phyloP scores from a whole-genome alignment of 2,113 vertebrate genomes.

The Chaetura pelagica region DNA sequence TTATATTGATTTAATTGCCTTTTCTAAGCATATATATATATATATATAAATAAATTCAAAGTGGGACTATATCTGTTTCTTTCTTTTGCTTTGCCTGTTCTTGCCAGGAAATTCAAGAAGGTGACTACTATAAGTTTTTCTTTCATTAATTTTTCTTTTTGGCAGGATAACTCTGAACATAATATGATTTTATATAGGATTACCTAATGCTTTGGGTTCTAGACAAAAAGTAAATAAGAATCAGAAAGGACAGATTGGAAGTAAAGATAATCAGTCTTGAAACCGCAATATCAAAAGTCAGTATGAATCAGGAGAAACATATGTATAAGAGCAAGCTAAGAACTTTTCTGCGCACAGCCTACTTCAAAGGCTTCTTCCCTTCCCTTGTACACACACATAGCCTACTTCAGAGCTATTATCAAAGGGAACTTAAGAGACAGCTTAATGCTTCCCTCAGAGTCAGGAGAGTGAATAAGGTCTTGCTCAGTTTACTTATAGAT shows the following conservation, averaged over 20 bases:
- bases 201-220: background rate
- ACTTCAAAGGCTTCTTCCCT: background rate
- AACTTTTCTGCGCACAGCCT: background rate
- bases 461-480: background rate
- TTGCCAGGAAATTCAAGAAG: background rate
- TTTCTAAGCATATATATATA: background rate
- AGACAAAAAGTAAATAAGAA: background rate
- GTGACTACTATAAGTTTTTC: background rate
- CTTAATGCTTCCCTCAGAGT: background rate
- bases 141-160: background rate
- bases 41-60: background rate
- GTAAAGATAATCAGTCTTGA: background rate
- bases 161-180: background rate
- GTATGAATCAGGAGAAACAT: background rate
- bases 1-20: background rate
- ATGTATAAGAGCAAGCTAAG: background rate
- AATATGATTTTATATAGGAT: background rate
- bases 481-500: background rate
- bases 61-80: background rate
- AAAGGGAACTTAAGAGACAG: background rate
- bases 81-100: background rate
- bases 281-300: background rate
- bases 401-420: background rate
- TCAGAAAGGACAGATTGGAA: background rate
- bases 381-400: background rate